Conservation (phyloP, 37 sponge, comb jelly and placozoan genomes). For the Beroe ovata region DNA sequence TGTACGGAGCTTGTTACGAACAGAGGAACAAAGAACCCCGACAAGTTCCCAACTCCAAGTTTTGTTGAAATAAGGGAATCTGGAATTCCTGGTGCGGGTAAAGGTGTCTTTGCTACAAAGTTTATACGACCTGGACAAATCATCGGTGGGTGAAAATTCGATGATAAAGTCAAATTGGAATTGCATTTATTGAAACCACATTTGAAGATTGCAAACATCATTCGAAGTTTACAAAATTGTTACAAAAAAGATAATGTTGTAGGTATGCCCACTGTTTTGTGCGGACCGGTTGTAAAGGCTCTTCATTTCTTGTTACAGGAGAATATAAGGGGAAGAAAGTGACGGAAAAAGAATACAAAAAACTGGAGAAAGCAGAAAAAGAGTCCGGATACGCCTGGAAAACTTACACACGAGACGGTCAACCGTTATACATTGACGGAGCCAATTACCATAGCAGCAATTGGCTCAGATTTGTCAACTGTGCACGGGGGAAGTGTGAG, state of each 20-base stretch:
- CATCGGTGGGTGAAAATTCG: neutral
- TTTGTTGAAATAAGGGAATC: neutral
- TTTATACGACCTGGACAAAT: constrained; percentile 19
- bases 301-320: constrained; percentile 11
- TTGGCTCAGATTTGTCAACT: constrained; percentile 30
- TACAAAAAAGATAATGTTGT: too few relatives aligned
- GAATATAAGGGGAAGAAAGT: neutral
- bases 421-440: neutral
- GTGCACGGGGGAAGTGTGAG: constrained; percentile 28
- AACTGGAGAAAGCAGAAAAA: neutral
- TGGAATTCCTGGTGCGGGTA: neutral
- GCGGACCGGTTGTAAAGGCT: too few relatives aligned
- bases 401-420: neutral
- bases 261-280: too few relatives aligned
- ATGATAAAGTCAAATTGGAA: too few relatives aligned
- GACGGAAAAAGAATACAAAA: constrained; percentile 21
- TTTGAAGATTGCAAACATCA: too few relatives aligned
- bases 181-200: too few relatives aligned
- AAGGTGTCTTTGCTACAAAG: neutral
- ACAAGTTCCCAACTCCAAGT: constrained; percentile 22
- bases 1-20: neutral
- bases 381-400: constrained; percentile 40
- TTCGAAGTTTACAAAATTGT: too few relatives aligned
- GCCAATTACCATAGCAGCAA: neutral
- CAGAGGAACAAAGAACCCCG: neutral